Evolutionary conservation across 2,797 vertebrate species (phyloP), one percentile per base, ranked within the genome.

Genomic region (Perodicticus potto): DNA sequence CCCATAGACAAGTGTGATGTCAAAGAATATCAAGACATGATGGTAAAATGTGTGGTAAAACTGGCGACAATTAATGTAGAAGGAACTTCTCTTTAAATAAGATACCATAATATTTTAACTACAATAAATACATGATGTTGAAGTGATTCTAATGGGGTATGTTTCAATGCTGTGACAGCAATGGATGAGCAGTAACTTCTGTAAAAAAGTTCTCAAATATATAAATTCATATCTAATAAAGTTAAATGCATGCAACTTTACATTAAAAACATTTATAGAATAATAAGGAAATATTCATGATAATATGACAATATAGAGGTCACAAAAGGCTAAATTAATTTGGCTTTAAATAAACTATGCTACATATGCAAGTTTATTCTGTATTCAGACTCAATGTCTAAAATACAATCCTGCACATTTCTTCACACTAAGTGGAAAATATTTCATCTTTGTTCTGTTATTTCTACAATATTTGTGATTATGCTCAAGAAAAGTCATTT

Each of bases 401-500:
- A 73, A 97, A 97, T 80, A 81, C 23, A 83, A 12, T 97, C n/a
- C 23, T 87, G n/a, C 0, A 70, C 25, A 96, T 89, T 94, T 89
- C 91, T 82, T 78, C 63, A 93, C 34, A 92, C 82, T 87, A 89
- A 76, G 94, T 72, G 63, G 74, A 96, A 97, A 98, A 94, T 91
- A 95, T 93, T 96, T 96, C 94, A 97, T 7, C 91, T 95, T 89
- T 95, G 74, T 65, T 96, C 37, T 77, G 65, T 93, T 86, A 89
- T 49, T 86, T 83, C 96, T 97, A 95, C 90, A 95, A 22, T 16
- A 59, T 61, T 73, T 85, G 12, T 32, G 86, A 95, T 89, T 27
- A 87, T 67, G 91, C 45, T 96, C 74, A 94, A 77, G 94, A 97
- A 98, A 97, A 95, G 94, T 59, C 70, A 19, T 37, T 82, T 83